These are phyloP conservation scores for Zosterops japonicus DNA, from an alignment of 2,113 vertebrate genomes.

Conservation along the genomic window DNA sequence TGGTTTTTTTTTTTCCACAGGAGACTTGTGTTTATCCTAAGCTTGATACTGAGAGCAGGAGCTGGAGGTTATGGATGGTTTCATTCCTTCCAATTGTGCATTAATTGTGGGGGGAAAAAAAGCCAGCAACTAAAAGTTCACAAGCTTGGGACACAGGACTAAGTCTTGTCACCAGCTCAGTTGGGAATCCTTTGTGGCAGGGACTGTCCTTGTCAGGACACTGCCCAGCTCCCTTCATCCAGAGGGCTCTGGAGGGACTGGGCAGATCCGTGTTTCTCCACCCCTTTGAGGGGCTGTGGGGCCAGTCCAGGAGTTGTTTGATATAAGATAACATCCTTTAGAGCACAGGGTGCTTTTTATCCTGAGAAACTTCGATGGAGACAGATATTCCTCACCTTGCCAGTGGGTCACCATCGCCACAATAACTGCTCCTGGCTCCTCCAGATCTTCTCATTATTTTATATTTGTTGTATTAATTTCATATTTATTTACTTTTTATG, in stretches of 20 bases:
- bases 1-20: neutral
- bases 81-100: neutral
- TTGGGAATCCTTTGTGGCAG: no score
- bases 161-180: neutral
- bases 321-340: accelerated
- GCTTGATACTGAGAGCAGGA: neutral
- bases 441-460: neutral
- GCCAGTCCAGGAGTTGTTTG: neutral
- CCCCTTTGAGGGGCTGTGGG: neutral
- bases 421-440: neutral
- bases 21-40: neutral
- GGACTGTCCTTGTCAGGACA: neutral
- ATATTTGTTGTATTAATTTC: neutral
- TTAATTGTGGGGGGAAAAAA: neutral
- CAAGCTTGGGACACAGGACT: neutral
- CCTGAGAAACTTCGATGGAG: neutral
- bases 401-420: neutral
- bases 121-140: neutral
- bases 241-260: neutral
- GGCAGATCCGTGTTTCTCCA: neutral
- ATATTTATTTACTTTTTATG: neutral
- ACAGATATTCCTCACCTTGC: neutral
- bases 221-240: neutral
- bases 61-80: neutral
- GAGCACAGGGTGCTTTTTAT: neutral